Base-by-base conservation (phyloP, 2,113 vertebrate genomes). In the Engystomops pustulosus region DNA sequence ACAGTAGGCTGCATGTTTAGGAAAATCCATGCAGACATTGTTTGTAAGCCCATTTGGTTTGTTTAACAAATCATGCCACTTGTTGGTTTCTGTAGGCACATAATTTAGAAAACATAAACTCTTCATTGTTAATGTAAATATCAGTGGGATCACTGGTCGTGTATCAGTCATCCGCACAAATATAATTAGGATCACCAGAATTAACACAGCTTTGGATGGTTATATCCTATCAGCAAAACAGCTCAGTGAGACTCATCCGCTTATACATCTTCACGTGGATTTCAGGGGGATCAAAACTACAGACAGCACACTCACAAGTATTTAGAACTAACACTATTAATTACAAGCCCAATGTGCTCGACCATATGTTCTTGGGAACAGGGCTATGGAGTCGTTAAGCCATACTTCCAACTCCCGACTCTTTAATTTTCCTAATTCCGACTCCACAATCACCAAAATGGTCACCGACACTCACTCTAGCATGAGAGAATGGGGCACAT, bases 301-400 rank as follows among this genome's bases (percentile, higher is more conserved):
- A 69, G 62, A 49, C 27, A 9, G 65, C 36, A 20, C 12, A 70
- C 20, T 51, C 23, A 23, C 11, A 14, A 38, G 79, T 65, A 81
- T 70, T 81, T 70, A 51, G 18, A 80, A 51, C 27, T 67, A 80
- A 80, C 62, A 9, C 51, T 80, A 80, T 68, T 80, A 80, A 68
- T 80, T 23, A 34, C 79, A n/a, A 44, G 78, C 4, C 25, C 60
- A n/a, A 1, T 27, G 23, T 4, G 27, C 4, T 25, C 18, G 8
- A 68, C 17, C 17, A 32, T 15, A 32, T 51, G 38, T 49, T 12
- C 17, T 68, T 41, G 38, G n/a, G n/a, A n/a, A n/a, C n/a, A n/a
- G n/a, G n/a, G n/a, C n/a, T n/a, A n/a, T n/a, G n/a, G n/a, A n/a
- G n/a, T n/a, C n/a, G n/a, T n/a, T n/a, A n/a, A n/a, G n/a, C n/a